Percentiles rank a stretch among this genome's conserved stretches.
Conservation (phyloP, 2,113 vertebrate genomes). For the Turnix velox region DNA sequence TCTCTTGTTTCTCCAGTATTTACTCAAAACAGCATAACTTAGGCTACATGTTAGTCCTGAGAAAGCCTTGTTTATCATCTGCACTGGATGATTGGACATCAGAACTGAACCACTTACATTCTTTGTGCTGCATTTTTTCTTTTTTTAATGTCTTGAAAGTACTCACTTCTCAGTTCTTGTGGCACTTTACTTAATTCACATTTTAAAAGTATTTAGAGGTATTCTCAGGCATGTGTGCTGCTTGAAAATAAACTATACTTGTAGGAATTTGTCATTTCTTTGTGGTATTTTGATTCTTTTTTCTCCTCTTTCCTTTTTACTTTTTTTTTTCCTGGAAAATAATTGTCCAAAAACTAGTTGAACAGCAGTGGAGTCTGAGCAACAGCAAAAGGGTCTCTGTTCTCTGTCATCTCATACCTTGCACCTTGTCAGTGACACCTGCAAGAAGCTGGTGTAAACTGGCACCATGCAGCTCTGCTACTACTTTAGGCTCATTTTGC, state of each 20-base stretch:
- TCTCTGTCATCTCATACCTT: background rate
- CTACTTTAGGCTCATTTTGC: conserved; percentile 16
- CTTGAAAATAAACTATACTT: background rate
- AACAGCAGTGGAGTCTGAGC: background rate
- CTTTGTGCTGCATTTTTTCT: background rate
- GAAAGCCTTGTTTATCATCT: background rate
- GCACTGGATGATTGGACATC: background rate
- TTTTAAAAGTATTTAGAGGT: background rate
- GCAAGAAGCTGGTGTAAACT: background rate
- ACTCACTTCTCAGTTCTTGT: background rate
- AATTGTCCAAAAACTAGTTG: background rate
- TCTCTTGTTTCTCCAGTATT: background rate
- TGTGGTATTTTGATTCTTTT: background rate
- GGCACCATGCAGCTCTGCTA: background rate
- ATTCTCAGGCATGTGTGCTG: background rate
- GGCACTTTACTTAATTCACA: background rate
- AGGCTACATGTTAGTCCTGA: background rate
- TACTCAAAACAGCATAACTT: background rate
- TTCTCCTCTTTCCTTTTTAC: background rate
- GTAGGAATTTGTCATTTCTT: background rate
- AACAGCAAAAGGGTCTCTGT: background rate
- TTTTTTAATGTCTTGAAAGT: background rate
- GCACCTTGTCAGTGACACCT: background rate
- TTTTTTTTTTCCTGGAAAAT: background rate
- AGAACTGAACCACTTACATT: background rate